Percentiles rank a stretch among this genome's conserved stretches.
These are phyloP conservation scores for Melanotaenia parkinsoni DNA, from an alignment of 2,797 vertebrate species.

Conservation along the genomic window DNA sequence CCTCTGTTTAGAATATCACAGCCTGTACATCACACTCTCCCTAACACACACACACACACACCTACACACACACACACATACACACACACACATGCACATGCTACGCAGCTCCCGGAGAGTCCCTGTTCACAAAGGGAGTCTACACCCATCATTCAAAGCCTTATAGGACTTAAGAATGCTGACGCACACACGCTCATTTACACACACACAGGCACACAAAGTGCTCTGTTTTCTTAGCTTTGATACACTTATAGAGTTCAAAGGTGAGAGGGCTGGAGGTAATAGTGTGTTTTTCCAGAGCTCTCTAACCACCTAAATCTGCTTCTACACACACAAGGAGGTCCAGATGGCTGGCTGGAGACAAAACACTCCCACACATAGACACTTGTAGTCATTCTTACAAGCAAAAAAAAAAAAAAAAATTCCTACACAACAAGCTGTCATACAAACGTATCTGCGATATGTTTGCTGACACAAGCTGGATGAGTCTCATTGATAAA, in stretches of 20 bases:
- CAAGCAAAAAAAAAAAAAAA: slow-evolving; percentile 12
- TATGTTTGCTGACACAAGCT: slow-evolving; percentile 32
- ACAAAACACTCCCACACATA: slow-evolving; percentile 50
- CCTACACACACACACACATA: slow-evolving; percentile 22
- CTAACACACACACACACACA: slow-evolving; percentile 20
- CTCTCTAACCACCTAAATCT: slow-evolving; percentile 78
- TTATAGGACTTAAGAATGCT: slow-evolving; percentile 71
- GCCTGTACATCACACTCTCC: slow-evolving; percentile 71
- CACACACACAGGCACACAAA: slow-evolving; percentile 51
- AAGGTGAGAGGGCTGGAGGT: slow-evolving; percentile 80
- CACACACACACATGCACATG: slow-evolving; percentile 34
- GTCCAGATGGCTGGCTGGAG: slow-evolving; percentile 79
- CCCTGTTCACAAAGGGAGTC: slow-evolving; percentile 73
- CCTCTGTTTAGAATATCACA: slow-evolving; percentile 77
- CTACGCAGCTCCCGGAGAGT: slow-evolving; percentile 71
- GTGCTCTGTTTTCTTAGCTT: slow-evolving; percentile 81
- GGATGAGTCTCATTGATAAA: neutral
- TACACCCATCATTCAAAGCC: slow-evolving; percentile 76
- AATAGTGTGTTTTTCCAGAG: slow-evolving; percentile 79
- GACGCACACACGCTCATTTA: slow-evolving; percentile 45
- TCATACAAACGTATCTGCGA: slow-evolving; percentile 19
- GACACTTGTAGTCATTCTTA: slow-evolving; percentile 26
- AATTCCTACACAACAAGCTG: slow-evolving; percentile 9
- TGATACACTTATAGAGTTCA: slow-evolving; percentile 84
- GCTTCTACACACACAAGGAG: slow-evolving; percentile 74